Evolutionary conservation across 2,113 vertebrate genomes (phyloP).

Genomic region (Gallinago jamesoni): DNA sequence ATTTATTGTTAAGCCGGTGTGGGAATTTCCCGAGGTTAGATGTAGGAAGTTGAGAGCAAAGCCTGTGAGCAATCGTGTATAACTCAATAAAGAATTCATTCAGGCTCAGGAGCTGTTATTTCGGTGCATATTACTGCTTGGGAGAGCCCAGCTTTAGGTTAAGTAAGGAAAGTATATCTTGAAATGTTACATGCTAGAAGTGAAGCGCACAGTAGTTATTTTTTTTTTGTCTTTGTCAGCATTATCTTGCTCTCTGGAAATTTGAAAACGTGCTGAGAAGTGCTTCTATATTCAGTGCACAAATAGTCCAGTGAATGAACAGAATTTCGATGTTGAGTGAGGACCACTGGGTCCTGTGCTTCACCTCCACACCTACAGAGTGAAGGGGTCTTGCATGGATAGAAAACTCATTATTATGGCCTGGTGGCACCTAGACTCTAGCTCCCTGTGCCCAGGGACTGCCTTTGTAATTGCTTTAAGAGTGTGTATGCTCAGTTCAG

Average conservation of each 20-base stretch:
- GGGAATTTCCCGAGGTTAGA: constrained; percentile 47
- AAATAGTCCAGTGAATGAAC: neutral
- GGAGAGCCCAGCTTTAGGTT: neutral
- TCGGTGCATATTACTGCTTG: neutral
- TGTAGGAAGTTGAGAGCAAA: constrained; percentile 34
- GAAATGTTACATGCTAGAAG: neutral
- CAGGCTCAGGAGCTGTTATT: neutral
- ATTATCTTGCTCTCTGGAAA: neutral
- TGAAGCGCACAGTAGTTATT: neutral
- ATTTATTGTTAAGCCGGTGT: constrained; percentile 29
- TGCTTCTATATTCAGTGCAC: neutral
- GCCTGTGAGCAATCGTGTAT: neutral
- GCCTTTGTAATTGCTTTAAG: neutral
- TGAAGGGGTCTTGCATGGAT: neutral
- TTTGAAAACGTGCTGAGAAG: neutral
- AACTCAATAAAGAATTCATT: neutral
- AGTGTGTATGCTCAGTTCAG: neutral
- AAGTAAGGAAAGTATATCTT: neutral
- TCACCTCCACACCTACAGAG: neutral
- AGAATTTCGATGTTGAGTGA: neutral
- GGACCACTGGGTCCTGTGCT: neutral
- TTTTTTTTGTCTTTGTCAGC: neutral
- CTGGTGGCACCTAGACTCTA: neutral
- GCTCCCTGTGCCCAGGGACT: neutral
- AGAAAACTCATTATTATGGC: neutral